Evolutionary conservation across 2,797 vertebrate species (phyloP), one percentile per base, ranked within the genome.

Genomic region (Sebastes reedi): DNA sequence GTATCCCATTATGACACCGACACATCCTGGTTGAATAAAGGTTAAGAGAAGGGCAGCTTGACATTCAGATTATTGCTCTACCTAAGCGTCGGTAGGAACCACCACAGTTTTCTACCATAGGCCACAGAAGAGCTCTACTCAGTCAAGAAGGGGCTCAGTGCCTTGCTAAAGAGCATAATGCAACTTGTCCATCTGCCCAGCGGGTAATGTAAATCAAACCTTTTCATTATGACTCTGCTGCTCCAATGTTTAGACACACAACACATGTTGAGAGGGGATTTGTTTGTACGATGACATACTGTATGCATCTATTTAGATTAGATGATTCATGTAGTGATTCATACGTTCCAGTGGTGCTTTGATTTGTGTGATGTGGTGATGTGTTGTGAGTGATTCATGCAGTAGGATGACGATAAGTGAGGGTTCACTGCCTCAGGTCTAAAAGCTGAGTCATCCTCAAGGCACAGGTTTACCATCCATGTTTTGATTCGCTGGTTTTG

Each of bases 301-400:
- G 85, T 79, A 74, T 32, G 25, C 75, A 62, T 79, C 80, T 30
- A 30, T 16, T 66, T 67, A 68, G 77, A 83, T 65, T 1, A 24
- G 68, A 72, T 87, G 89, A 88, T 76, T 85, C 82, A 87, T 61
- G 39, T 0, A 6, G 42, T 81, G 75, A 88, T 85, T 86, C 87
- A 88, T 72, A 12, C 25, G 54, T 76, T 87, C 68, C 81, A 75
- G 83, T 27, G 67, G 66, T 65, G 56, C 65, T 73, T 72, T 74
- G 75, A 71, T 78, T 65, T 6, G 73, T 72, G 67, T 62, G 81
- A 75, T 77, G 75, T 67, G 55, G 64, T 81, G 85, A 77, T 77
- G 75, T 67, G 55, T 66, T 81, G 85, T 20, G 80, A 85, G 80
- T 82, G 82, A 90, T 83, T 88, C 88, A 83, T 77, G 72, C 34